Base-by-base conservation (phyloP, 2,797 vertebrate species). In the Acanthornis magna region DNA sequence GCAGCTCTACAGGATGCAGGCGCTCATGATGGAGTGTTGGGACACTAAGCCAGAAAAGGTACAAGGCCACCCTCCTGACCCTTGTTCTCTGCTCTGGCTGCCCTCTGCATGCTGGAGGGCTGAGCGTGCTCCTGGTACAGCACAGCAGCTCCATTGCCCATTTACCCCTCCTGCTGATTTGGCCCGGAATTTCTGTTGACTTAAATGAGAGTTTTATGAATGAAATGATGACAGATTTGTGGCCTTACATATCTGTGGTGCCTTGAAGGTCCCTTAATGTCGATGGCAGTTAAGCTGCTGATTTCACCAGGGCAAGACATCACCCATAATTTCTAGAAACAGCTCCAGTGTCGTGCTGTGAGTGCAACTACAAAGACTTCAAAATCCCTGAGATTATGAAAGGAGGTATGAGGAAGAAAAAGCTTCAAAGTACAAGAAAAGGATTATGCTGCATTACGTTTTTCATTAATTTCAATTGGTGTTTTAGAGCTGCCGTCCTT, bases 41-140 rank as follows among this genome's bases (percentile, higher is more conserved):
- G 99, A 99, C 97, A 99, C 99, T 6, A 99, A 99, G 91, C 99
- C 99, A 0, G 99, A 99, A 97, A 99, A 99, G 98, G 99, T 99
- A 96, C 83, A 29, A 20, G 34, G 29, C 34, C 38, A 4, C 20
- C 21, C 17, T 90, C 25, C 5, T 17, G 53, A 40, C 26, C 18
- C 0, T 0, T 40, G 21, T 60, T 79, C 72, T 55, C 34, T 70
- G 68, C 30, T 13, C 30, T 19, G 38, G 58, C 67, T 84, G 45
- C 38, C 22, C 32, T 38, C 11, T 48, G 45, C 3, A 0, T 3
- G 7, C 66, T 54, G 71, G 40, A 85, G 38, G 51, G 38, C 36
- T 45, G 12, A 14, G 58, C 54, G 67, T 8, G 11, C 29, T 78
- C 51, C 81, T 6, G 1, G 10, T 78, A 11, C 51, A 75, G 45